A percentile compares a stretch with the other conserved stretches of the same genome.
phyloP scores from a whole-genome alignment of 2,113 vertebrate genomes.

The Aix galericulata region DNA sequence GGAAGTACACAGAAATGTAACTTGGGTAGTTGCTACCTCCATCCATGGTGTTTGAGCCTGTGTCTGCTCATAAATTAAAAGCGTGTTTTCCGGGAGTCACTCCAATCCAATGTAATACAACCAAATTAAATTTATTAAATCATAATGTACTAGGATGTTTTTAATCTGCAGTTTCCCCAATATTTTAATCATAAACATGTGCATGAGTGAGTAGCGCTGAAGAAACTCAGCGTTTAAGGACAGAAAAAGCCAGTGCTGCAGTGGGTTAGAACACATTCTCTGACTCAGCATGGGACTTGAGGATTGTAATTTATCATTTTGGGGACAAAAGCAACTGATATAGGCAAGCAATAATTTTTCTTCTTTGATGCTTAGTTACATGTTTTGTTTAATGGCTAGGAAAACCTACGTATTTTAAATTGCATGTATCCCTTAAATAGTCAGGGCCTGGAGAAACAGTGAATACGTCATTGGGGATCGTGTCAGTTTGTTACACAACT shows the following conservation, averaged over 20 bases:
- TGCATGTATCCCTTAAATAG: neutral
- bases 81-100: neutral
- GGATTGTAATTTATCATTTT: neutral
- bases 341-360: neutral
- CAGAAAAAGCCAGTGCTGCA: neutral
- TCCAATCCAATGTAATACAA: neutral
- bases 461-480: neutral
- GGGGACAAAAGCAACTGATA: neutral
- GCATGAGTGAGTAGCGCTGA: neutral
- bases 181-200: neutral
- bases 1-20: neutral
- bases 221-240: neutral
- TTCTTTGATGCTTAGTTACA: neutral
- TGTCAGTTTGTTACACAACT: neutral
- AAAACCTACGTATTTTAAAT: neutral
- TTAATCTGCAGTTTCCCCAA: neutral
- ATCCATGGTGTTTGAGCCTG: neutral
- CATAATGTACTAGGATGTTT: neutral
- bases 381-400: neutral
- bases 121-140: neutral
- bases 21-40: neutral
- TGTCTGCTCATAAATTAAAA: accelerated
- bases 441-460: neutral
- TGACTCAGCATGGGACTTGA: neutral
- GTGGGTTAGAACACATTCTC: neutral